Evolutionary conservation across 1,140 invertebrate genomes (phyloP).

Genomic region (Hyphantria cunea): DNA sequence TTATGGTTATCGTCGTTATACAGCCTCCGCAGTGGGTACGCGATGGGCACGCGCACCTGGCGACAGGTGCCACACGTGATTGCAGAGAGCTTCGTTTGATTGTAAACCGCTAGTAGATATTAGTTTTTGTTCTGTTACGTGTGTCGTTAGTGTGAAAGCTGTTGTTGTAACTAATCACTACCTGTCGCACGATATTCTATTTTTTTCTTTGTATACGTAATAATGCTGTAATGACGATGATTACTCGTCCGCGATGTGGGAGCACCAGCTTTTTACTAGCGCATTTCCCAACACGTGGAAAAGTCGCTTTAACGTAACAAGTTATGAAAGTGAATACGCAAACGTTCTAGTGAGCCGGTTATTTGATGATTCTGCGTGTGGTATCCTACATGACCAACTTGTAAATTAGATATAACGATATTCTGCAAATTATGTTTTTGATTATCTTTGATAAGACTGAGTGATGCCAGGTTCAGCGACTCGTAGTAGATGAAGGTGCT

Average conservation of each 20-base stretch:
- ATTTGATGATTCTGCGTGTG: slow-evolving; percentile 57
- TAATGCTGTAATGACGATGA: slow-evolving; percentile 54
- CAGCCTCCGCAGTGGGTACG: slow-evolving; percentile 50
- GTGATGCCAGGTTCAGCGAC: no score
- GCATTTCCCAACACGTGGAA: slow-evolving; percentile 71
- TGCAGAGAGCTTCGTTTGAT: slow-evolving; percentile 27
- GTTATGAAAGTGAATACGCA: slow-evolving; percentile 77
- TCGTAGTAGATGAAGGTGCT: slow-evolving; percentile 46
- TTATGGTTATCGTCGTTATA: slow-evolving; percentile 61
- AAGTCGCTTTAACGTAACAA: slow-evolving; percentile 70
- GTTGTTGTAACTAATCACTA: slow-evolving; percentile 49
- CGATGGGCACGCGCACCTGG: slow-evolving; percentile 63
- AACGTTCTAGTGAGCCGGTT: slow-evolving; percentile 57
- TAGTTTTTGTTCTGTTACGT: slow-evolving; percentile 40
- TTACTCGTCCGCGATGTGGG: slow-evolving; percentile 66
- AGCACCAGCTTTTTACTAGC: slow-evolving; percentile 65
- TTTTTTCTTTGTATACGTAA: slow-evolving; percentile 47
- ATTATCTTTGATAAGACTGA: no score
- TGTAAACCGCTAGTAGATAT: slow-evolving; percentile 27
- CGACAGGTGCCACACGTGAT: slow-evolving; percentile 58
- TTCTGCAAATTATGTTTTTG: slow-evolving; percentile 31
- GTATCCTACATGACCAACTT: slow-evolving; percentile 58
- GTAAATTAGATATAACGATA: no score
- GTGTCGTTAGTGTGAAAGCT: slow-evolving; percentile 55
- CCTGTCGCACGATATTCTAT: slow-evolving; percentile 51